phyloP scores from a whole-genome alignment of 2,113 vertebrate species.

The Pterocles orientalis region DNA sequence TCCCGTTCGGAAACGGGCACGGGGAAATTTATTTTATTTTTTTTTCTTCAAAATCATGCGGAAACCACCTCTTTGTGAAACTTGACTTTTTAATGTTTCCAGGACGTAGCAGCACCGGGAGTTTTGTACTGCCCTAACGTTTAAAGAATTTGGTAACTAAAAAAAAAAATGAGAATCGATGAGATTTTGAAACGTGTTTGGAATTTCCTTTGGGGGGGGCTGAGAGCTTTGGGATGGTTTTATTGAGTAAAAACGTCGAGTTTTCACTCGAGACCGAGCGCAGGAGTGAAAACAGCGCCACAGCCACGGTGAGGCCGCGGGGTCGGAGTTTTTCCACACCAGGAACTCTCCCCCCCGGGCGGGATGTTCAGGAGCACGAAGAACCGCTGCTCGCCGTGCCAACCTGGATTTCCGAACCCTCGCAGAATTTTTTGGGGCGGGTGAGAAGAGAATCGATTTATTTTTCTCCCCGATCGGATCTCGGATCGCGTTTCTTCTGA shows the following conservation, averaged over 20 bases:
- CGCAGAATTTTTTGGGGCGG: too few relatives aligned
- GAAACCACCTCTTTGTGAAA: neutral
- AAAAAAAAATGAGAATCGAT: constrained; percentile 1
- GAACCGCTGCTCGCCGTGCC: too few relatives aligned
- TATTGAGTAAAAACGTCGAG: too few relatives aligned
- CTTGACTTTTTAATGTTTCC: neutral
- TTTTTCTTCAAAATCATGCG: neutral
- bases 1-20: neutral
- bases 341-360: too few relatives aligned
- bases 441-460: too few relatives aligned
- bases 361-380: too few relatives aligned
- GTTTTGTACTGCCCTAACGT: constrained; percentile 4
- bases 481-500: too few relatives aligned
- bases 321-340: too few relatives aligned
- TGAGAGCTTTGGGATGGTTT: neutral
- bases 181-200: constrained; percentile 41
- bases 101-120: neutral
- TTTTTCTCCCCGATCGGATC: too few relatives aligned
- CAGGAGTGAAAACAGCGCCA: neutral
- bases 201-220: neutral
- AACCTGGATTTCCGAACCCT: too few relatives aligned
- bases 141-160: constrained; percentile 73
- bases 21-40: neutral
- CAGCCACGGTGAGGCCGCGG: too few relatives aligned
- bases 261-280: neutral